Base-by-base conservation (phyloP, 2,888 invertebrate genomes). In the Caenorhabditis sp. region DNA sequence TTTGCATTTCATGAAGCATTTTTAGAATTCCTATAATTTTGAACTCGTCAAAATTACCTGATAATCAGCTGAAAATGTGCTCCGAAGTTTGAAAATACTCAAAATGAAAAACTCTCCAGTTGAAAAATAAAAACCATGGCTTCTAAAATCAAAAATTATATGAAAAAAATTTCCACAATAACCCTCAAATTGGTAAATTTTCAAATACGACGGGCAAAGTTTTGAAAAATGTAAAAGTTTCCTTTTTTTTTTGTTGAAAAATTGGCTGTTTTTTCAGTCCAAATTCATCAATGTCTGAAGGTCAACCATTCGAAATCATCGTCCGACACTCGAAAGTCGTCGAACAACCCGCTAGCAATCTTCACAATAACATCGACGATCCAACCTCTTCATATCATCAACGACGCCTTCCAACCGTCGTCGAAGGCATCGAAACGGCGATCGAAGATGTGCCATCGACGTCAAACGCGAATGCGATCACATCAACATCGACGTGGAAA, bases 251-350 rank as follows among this genome's bases (percentile, higher is more conserved):
- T 20, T n/a, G 25, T 54, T 58, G 31, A 57, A 31, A 27, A 38
- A 21, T 50, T n/a, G n/a, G n/a, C n/a, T n/a, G n/a, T 52, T 1
- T 59, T 74, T 70, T 25, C 56, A 69, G 68, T 43, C 73, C 73
- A 20, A 68, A 62, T 21, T 26, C 21, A 17, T 60, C 57, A 49
- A 64, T 61, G 21, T 20, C 60, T 17, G 67, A 72, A 3, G 70
- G 78, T 17, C 82, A 77, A 36, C 86, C 84, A 1, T 77, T 86
- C 50, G 86, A 86, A 56, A 83, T 86, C 58, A 80, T 86, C 53
- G 85, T 85, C 17, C 70, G 83, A 2, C 83, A 86, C 59, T 84
- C 78, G 54, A 83, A 83, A 59, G 75, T 81, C 8, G 77, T 83
- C 36, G 80, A 80, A 60, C 79, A 79, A 52, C 76, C 71, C 17